Base-by-base conservation (phyloP, 2,888 invertebrate genomes). In the Synergus umbraculus region DNA sequence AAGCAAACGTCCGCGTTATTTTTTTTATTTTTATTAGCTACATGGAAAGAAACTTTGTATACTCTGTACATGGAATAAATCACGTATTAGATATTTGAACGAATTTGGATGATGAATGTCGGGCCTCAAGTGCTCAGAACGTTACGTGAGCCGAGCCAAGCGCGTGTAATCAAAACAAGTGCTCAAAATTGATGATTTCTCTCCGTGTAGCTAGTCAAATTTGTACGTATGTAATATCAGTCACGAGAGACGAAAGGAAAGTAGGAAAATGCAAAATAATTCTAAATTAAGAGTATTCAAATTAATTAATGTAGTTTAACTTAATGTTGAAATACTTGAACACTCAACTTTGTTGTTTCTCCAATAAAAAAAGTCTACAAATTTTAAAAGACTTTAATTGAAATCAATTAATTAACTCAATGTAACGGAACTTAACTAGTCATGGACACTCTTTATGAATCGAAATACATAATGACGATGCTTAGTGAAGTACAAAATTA, bases 211-310 rank as follows among this genome's bases (percentile, higher is more conserved):
- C 37, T 37, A 37, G 0, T 22, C 22, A 60, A 22, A 60, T 60
- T 60, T 60, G 60, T 60, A 60, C 60, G 22, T 60, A 60, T 18
- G 22, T 60, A 60, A 60, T 10, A 60, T 60, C 60, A 60, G 60
- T 60, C 60, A 10, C 60, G 60, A 12, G 60, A 60, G 60, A 60
- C 12, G 60, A 22, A 60, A 60, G 12, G 12, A 60, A 12, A 60
- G 10, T 60, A 12, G 18, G 12, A 60, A 49, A 12, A 22, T 22
- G 12, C 22, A 12, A 22, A 12, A 22, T 22, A 60, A 60, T 22
- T 60, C 1, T 60, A 18, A 18, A 22, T 60, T 12, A 5, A n/a
- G 49, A 46, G 46, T 15, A 49, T 49, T 49, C 15, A 49, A 49
- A 49, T 15, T 49, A 49, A 49, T 49, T 5, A 37, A 37, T 37